Percentiles rank a stretch among this genome's conserved stretches.
Conservation (phyloP, 2,113 vertebrate species). For the Platichthys flesus region DNA sequence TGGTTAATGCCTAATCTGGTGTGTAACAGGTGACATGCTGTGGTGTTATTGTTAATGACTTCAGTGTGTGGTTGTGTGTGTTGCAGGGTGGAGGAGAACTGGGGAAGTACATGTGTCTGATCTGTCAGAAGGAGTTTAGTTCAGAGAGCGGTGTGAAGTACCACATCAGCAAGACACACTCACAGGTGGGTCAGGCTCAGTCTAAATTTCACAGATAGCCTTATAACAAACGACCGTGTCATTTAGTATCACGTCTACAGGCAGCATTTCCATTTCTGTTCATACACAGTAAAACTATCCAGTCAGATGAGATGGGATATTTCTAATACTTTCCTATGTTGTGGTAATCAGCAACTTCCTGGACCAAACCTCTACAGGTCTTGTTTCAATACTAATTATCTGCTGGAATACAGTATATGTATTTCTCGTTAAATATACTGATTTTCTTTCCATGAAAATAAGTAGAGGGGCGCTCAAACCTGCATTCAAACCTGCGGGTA, state of each 20-base stretch:
- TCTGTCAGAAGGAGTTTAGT: slow-evolving; percentile 98
- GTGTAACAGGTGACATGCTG: background rate
- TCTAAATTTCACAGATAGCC: background rate
- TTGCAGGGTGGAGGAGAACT: slow-evolving; percentile 90
- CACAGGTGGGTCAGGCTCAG: slow-evolving; percentile 86
- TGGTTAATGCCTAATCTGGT: background rate
- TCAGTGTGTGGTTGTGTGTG: slow-evolving; percentile 38
- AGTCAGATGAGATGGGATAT: background rate
- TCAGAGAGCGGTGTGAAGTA: slow-evolving; percentile 98
- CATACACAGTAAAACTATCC: background rate
- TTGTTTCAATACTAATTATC: background rate
- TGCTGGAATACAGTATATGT: background rate
- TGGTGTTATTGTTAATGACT: background rate
- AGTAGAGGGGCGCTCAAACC: too few relatives aligned
- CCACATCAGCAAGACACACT: slow-evolving; percentile 97
- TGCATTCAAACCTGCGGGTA: too few relatives aligned
- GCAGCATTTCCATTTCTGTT: background rate
- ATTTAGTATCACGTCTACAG: background rate
- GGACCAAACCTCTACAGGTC: background rate
- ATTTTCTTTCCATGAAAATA: background rate
- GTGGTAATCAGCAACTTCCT: background rate
- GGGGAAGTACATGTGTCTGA: slow-evolving; percentile 94
- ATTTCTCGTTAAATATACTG: background rate
- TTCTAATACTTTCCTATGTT: background rate
- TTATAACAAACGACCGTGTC: background rate